These are phyloP conservation scores for Dicaeum eximium DNA, from an alignment of 2,113 vertebrate genomes.

Conservation along the genomic window DNA sequence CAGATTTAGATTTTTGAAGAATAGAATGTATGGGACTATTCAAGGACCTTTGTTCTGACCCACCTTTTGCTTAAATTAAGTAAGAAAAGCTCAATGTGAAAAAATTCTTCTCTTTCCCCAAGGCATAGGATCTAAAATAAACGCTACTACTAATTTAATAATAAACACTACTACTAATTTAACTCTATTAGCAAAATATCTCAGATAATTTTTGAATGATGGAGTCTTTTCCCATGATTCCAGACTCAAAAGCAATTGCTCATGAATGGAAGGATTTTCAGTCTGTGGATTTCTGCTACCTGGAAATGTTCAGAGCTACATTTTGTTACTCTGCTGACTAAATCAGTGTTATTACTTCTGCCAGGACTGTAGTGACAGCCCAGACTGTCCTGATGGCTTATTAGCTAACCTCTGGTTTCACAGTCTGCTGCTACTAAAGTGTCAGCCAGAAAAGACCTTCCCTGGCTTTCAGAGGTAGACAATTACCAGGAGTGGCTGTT, in stretches of 20 bases:
- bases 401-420: constrained; percentile 25
- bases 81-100: neutral
- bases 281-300: neutral
- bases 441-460: neutral
- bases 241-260: neutral
- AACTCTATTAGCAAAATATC: neutral
- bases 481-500: neutral
- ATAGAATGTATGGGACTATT: neutral
- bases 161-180: neutral
- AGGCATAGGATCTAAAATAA: neutral
- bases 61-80: neutral
- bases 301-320: neutral
- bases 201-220: neutral
- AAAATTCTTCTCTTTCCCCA: neutral
- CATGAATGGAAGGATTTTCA: neutral
- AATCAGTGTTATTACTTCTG: neutral
- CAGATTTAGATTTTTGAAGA: neutral
- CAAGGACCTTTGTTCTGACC: neutral
- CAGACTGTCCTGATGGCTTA: constrained; percentile 1
- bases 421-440: neutral
- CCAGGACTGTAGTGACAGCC: neutral
- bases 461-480: neutral
- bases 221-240: neutral
- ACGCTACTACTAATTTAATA: neutral
- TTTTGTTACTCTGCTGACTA: neutral